phyloP scores from a whole-genome alignment of 2,797 vertebrate genomes.

The Sebastes nivosus region DNA sequence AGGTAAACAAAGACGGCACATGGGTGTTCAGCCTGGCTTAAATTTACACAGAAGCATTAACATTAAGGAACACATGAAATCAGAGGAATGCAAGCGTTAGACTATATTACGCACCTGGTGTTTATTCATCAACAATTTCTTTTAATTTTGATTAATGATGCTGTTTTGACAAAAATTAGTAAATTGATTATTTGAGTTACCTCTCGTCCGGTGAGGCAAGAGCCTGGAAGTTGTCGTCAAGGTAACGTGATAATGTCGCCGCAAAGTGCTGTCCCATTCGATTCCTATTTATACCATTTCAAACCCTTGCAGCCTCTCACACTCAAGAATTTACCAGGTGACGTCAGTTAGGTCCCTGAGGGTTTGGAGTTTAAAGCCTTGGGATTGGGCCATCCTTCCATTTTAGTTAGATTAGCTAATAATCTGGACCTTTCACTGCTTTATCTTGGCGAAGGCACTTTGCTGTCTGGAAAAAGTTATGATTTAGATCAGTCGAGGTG shows the following conservation, averaged over 20 bases:
- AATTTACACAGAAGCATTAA: not conserved
- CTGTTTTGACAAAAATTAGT: not conserved
- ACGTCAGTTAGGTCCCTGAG: not conserved
- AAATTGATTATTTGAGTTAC: not conserved
- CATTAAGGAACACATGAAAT: not conserved
- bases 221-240: not conserved
- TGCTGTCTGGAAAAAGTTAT: not conserved
- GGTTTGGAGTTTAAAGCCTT: not conserved
- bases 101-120: not conserved
- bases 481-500: not conserved
- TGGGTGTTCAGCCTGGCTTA: not conserved
- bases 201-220: no score
- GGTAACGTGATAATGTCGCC: not conserved
- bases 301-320: not conserved
- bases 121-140: not conserved
- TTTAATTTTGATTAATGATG: not conserved
- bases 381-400: not conserved
- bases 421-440: constrained; percentile 13
- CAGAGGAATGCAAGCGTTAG: not conserved
- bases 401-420: constrained; percentile 2
- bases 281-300: not conserved
- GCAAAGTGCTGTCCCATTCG: not conserved
- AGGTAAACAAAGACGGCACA: not conserved
- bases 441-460: not conserved
- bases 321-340: not conserved